phyloP scores from a whole-genome alignment of 2,113 vertebrate genomes.

The Sminthopsis crassicaudata region DNA sequence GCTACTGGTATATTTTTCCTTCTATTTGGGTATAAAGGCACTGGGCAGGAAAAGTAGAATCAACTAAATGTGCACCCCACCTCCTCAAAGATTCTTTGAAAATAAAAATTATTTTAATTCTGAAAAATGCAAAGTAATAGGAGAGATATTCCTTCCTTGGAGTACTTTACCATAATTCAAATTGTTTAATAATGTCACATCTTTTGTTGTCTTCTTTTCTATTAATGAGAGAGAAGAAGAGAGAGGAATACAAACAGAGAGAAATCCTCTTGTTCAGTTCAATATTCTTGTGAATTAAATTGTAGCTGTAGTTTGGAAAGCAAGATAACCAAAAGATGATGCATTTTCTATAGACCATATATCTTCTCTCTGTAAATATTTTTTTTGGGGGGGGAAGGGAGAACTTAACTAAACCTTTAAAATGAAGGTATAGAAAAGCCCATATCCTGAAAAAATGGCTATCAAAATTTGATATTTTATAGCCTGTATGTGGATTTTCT shows the following conservation, averaged over 20 bases:
- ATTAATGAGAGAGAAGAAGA: background rate
- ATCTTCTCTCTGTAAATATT: conserved; percentile 37
- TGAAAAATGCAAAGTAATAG: background rate
- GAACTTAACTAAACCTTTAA: conserved; percentile 41
- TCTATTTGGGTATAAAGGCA: background rate
- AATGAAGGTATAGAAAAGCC: conserved; percentile 16
- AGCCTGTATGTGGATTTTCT: background rate
- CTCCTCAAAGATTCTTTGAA: background rate
- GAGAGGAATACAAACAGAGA: background rate
- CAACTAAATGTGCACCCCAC: background rate
- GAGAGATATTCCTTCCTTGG: background rate
- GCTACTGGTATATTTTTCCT: background rate
- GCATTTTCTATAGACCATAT: conserved; percentile 29
- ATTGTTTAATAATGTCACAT: background rate
- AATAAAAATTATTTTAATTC: background rate
- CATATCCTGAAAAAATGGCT: background rate
- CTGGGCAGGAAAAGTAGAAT: background rate
- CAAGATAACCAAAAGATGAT: conserved; percentile 43
- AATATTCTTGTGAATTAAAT: background rate
- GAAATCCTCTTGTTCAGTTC: background rate
- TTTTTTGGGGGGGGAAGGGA: background rate
- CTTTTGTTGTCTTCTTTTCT: background rate
- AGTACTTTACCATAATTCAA: background rate
- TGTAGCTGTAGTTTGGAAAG: background rate
- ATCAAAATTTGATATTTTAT: conserved; percentile 48